These are phyloP conservation scores for Malurus leucopterus DNA, from an alignment of 2,797 vertebrate genomes.

Conservation along the genomic window DNA sequence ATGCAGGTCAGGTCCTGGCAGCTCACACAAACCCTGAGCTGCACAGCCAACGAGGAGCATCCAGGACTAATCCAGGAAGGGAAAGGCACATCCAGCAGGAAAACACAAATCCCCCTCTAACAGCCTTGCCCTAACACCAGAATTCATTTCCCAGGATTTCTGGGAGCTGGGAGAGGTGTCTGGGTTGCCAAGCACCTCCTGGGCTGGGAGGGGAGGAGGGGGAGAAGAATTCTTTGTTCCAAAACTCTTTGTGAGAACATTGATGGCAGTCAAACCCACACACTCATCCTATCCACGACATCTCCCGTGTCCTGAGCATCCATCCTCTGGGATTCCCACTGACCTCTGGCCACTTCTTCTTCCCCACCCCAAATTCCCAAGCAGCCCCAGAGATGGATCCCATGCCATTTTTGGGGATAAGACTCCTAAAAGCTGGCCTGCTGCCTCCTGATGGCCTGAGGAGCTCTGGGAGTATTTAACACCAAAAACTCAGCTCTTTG, in stretches of 20 bases:
- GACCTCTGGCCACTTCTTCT: neutral
- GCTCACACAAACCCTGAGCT: neutral
- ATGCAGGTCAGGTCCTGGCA: neutral
- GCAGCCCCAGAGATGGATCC: neutral
- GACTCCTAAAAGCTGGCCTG: neutral
- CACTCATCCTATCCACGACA: fast-evolving
- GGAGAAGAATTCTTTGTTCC: neutral
- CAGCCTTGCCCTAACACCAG: neutral
- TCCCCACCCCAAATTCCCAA: fast-evolving
- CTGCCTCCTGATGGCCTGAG: neutral
- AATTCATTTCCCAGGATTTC: constrained; percentile 20
- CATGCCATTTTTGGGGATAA: fast-evolving
- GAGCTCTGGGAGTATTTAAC: neutral
- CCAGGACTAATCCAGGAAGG: constrained; percentile 5
- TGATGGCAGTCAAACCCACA: neutral
- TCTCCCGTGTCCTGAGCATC: neutral
- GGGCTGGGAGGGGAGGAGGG: neutral
- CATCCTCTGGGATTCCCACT: neutral
- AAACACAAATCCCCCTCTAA: neutral
- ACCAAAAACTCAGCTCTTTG: neutral
- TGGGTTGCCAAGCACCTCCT: neutral
- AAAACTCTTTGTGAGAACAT: too few relatives aligned
- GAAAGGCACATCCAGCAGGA: neutral
- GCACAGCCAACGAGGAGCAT: neutral
- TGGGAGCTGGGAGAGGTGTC: constrained; percentile 3